phyloP scores from a whole-genome alignment of 2,113 vertebrate genomes.

The Ctenomys sociabilis region DNA sequence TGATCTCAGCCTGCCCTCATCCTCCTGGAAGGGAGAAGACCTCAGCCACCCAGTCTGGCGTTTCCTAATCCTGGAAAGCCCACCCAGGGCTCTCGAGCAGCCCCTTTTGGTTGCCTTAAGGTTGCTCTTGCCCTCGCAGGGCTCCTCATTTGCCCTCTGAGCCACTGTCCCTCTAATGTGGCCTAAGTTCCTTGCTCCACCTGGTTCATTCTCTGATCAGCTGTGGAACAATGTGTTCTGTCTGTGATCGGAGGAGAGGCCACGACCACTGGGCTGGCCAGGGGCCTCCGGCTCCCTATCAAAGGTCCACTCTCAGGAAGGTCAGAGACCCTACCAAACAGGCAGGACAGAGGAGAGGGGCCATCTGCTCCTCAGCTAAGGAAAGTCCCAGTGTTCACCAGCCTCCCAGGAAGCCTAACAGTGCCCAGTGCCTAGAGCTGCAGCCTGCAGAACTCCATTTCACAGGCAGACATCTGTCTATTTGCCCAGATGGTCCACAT shows the following conservation, averaged over 20 bases:
- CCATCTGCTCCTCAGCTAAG: background rate
- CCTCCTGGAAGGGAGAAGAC: background rate
- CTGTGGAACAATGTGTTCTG: constrained; percentile 67
- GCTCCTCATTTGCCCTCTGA: background rate
- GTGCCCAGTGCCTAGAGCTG: background rate
- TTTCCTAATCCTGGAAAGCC: constrained; percentile 68
- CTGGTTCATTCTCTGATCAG: constrained; percentile 28
- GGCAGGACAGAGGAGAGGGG: too few relatives aligned
- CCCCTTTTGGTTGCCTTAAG: background rate
- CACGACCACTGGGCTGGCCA: background rate
- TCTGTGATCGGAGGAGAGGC: constrained; percentile 38
- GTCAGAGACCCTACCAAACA: background rate
- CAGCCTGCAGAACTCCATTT: background rate
- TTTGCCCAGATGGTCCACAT: background rate
- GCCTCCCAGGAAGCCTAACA: too few relatives aligned
- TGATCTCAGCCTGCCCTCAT: background rate
- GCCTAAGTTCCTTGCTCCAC: background rate
- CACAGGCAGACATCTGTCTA: background rate
- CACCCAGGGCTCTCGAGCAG: background rate
- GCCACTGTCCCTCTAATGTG: background rate
- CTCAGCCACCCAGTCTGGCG: background rate
- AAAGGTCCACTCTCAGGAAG: background rate
- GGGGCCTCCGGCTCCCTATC: background rate
- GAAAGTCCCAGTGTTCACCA: background rate
- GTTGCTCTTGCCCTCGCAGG: too few relatives aligned